Conservation (phyloP, 2,797 vertebrate genomes). For the Loris lydekkerianus region DNA sequence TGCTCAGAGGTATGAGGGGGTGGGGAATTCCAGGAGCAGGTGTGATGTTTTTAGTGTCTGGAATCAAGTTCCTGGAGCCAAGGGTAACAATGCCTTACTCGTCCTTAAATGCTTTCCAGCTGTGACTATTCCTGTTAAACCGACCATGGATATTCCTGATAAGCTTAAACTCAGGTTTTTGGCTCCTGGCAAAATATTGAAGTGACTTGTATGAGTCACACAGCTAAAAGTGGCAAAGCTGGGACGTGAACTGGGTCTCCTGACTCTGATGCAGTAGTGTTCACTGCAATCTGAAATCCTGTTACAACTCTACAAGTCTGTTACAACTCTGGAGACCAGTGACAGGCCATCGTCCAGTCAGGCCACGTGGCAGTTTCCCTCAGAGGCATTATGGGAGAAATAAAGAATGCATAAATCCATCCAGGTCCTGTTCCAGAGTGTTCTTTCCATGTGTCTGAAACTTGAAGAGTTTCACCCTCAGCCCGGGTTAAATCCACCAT, state of each 20-base stretch:
- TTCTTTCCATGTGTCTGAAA: background rate
- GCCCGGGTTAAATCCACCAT: background rate
- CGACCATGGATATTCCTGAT: no score
- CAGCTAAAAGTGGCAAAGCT: background rate
- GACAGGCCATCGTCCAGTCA: background rate
- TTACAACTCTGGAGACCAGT: background rate
- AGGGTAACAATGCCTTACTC: no score
- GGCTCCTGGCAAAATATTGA: background rate
- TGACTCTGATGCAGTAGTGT: background rate
- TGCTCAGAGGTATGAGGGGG: no score
- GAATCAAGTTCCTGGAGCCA: no score
- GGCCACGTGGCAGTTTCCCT: background rate
- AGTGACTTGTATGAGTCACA: background rate
- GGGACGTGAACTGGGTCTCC: background rate
- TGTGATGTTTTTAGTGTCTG: no score
- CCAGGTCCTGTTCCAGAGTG: fast-evolving
- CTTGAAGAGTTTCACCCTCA: background rate
- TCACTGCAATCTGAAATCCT: background rate
- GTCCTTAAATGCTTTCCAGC: no score
- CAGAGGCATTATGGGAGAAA: background rate
- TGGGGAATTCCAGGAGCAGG: no score
- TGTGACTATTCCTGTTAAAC: no score
- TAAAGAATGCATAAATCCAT: background rate
- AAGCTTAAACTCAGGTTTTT: no score
- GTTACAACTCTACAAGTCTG: background rate